Conservation (phyloP, 2,113 vertebrate species). For the Etia nguti region DNA sequence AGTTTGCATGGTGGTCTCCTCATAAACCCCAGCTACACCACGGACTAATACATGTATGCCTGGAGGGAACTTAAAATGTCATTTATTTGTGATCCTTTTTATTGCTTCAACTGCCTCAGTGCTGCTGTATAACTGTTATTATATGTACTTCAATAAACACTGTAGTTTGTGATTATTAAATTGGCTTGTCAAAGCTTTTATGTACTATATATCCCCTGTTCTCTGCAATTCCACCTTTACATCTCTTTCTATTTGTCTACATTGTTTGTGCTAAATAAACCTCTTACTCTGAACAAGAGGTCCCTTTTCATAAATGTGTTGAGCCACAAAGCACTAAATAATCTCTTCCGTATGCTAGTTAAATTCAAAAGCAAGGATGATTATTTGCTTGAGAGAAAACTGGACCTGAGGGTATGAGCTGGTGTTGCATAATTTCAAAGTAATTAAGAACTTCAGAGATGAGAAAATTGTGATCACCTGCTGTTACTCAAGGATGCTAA, state of each 20-base stretch:
- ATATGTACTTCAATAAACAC: not conserved
- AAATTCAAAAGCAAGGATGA: not conserved
- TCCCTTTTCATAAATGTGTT: not conserved
- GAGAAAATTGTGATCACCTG: not conserved
- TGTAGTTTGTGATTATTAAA: not conserved
- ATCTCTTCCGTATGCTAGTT: not conserved
- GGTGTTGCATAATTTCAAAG: not conserved
- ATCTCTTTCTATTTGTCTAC: not conserved
- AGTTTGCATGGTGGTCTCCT: not conserved
- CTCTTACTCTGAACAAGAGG: not conserved
- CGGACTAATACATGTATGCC: not conserved
- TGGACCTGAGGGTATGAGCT: not conserved
- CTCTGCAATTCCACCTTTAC: not conserved
- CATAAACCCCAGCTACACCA: not conserved
- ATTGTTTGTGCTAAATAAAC: not conserved
- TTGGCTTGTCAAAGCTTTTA: not conserved
- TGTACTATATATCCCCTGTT: not conserved
- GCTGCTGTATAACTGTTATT: not conserved
- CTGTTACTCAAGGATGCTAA: not conserved
- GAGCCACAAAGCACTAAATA: not conserved
- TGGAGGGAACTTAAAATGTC: not conserved
- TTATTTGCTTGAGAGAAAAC: not conserved
- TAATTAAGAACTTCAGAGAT: not conserved
- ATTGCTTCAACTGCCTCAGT: not conserved
- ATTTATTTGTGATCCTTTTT: not conserved